Percentiles rank a stretch among this genome's conserved stretches.
phyloP scores from a whole-genome alignment of 2,113 vertebrate species.

The Suncus etruscus region DNA sequence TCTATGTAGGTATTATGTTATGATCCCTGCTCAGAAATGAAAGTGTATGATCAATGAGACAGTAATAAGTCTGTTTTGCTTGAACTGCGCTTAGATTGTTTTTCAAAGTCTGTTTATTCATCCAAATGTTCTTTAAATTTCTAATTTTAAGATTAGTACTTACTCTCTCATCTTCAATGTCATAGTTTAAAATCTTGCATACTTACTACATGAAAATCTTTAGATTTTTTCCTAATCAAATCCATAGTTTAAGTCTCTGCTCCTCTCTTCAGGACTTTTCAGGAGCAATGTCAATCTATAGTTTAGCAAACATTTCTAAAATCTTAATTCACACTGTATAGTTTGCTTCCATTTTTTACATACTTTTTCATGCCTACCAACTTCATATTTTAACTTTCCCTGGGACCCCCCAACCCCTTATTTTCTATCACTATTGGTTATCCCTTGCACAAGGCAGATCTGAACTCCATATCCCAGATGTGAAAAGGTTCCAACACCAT shows the following conservation, averaged over 20 bases:
- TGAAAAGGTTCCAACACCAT: not conserved
- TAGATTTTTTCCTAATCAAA: constrained; percentile 35
- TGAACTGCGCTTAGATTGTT: constrained; percentile 3
- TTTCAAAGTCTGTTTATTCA: not conserved
- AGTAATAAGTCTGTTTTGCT: not conserved
- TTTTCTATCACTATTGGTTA: not conserved
- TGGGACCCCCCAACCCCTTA: not conserved
- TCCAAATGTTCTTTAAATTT: not conserved
- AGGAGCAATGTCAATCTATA: too few relatives aligned
- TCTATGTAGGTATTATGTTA: not conserved
- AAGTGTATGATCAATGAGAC: not conserved
- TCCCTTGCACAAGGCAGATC: not conserved
- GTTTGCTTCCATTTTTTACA: not conserved
- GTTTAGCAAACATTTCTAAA: not conserved
- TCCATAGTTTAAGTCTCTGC: not conserved
- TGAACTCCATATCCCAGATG: constrained; percentile 18
- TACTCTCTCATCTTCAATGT: not conserved
- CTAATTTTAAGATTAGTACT: not conserved
- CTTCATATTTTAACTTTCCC: not conserved
- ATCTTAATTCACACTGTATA: not conserved
- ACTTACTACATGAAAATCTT: not conserved
- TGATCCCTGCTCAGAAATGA: not conserved
- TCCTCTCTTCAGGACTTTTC: too few relatives aligned
- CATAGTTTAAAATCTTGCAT: not conserved
- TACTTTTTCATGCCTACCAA: not conserved